A percentile compares a stretch with the other conserved stretches of the same genome.
Conservation (phyloP, 2,888 invertebrate species). For the Stenodema calcarata region DNA sequence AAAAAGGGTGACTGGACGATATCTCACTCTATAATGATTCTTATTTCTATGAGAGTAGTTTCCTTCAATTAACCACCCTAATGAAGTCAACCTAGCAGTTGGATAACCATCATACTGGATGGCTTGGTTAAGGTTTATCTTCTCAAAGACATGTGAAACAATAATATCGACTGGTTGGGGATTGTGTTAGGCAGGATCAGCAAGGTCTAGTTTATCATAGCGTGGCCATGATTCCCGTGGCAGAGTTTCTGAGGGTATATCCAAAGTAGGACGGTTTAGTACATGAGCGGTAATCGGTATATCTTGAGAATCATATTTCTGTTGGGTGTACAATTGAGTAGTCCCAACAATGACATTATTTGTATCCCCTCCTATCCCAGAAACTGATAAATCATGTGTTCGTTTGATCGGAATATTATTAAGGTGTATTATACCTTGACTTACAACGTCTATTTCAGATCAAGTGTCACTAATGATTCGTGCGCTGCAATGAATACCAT, state of each 20-base stretch:
- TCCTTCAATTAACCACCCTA: neutral
- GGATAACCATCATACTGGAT: neutral
- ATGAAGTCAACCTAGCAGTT: neutral
- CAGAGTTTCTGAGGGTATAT: neutral
- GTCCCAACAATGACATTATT: neutral
- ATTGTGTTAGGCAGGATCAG: neutral
- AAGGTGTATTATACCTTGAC: neutral
- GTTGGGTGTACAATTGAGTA: neutral
- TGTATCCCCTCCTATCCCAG: neutral
- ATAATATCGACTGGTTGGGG: neutral
- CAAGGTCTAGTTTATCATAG: neutral
- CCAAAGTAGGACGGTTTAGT: neutral
- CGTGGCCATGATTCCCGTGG: neutral
- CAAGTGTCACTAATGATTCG: neutral
- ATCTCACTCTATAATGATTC: neutral
- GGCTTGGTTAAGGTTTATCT: neutral
- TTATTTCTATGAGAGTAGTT: neutral
- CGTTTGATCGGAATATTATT: neutral
- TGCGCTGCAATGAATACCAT: neutral
- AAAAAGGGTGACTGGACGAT: neutral
- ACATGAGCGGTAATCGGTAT: neutral
- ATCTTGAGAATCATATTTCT: neutral
- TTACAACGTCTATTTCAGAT: neutral
- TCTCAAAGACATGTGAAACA: neutral
- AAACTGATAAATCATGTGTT: neutral